phyloP scores from a whole-genome alignment of 2,113 vertebrate species.

The Otocyon megalotis region DNA sequence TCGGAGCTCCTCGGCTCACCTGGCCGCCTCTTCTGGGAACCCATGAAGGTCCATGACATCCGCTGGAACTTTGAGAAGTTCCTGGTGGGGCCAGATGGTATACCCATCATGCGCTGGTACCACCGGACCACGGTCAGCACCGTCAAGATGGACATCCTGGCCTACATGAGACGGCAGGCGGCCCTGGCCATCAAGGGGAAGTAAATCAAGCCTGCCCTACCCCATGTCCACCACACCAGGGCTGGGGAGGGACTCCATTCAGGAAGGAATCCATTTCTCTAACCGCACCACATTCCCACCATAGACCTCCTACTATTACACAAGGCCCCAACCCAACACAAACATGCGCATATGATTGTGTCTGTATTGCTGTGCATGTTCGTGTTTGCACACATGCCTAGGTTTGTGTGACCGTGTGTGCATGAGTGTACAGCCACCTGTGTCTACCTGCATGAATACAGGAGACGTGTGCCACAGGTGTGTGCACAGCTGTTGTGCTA shows the following conservation, averaged over 20 bases:
- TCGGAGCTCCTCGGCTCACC: slow-evolving; percentile 89
- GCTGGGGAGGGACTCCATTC: neutral
- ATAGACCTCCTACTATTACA: neutral
- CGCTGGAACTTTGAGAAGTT: slow-evolving; percentile 99
- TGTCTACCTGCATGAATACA: neutral
- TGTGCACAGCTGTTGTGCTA: neutral
- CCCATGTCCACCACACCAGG: neutral
- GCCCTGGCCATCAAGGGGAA: neutral
- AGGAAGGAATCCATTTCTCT: slow-evolving; percentile 59
- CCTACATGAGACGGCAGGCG: slow-evolving; percentile 81
- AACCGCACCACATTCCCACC: neutral
- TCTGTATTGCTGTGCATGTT: neutral
- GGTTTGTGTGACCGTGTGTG: neutral
- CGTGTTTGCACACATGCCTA: neutral
- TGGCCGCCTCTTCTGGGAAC: slow-evolving; percentile 93
- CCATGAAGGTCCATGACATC: slow-evolving; percentile 92
- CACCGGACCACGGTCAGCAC: slow-evolving; percentile 86
- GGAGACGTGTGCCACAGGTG: neutral
- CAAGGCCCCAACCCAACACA: neutral
- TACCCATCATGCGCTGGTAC: slow-evolving; percentile 93
- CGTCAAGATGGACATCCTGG: slow-evolving; percentile 88
- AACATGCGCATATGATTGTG: neutral
- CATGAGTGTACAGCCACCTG: neutral
- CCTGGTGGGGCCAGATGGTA: slow-evolving; percentile 92
- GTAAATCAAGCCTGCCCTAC: neutral